phyloP scores from a whole-genome alignment of 2,797 vertebrate species.

The Sebastes hopkinsi region DNA sequence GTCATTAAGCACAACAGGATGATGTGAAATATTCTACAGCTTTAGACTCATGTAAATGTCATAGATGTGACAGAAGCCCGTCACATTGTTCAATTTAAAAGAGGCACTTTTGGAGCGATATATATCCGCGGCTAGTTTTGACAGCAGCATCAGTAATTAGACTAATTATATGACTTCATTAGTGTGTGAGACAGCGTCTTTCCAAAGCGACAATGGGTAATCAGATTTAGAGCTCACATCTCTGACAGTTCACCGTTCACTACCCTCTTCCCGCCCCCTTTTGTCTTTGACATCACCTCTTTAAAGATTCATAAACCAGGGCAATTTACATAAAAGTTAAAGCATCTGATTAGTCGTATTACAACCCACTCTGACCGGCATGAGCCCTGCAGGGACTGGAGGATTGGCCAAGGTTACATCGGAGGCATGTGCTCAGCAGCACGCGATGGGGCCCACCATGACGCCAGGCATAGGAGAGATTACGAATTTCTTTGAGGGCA shows the following conservation, averaged over 20 bases:
- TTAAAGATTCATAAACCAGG: conserved; percentile 83
- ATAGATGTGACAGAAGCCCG: neutral
- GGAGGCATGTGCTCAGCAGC: conserved; percentile 52
- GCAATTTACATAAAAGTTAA: conserved; percentile 83
- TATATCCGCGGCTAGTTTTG: conserved; percentile 16
- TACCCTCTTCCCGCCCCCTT: conserved; percentile 57
- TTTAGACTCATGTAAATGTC: neutral
- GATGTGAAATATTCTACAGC: conserved; percentile 33
- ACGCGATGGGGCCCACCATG: conserved; percentile 41
- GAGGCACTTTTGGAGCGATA: neutral
- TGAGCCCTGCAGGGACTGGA: conserved; percentile 68
- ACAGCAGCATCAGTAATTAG: conserved; percentile 48
- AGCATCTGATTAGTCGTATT: conserved; percentile 82
- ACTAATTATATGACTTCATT: conserved; percentile 57
- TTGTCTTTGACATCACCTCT: conserved; percentile 84
- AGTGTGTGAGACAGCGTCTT: conserved; percentile 25
- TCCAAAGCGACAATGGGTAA: conserved; percentile 37
- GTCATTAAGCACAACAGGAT: conserved; percentile 43
- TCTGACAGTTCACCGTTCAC: conserved; percentile 55
- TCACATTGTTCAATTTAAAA: conserved; percentile 21
- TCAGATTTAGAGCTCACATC: conserved; percentile 63
- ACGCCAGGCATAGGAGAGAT: conserved; percentile 18
- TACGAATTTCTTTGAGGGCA: conserved; percentile 28
- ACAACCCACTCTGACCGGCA: conserved; percentile 78
- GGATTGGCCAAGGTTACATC: conserved; percentile 74